Base-by-base conservation (phyloP, 1,140 invertebrate genomes). In the Brachystomella parvula region DNA sequence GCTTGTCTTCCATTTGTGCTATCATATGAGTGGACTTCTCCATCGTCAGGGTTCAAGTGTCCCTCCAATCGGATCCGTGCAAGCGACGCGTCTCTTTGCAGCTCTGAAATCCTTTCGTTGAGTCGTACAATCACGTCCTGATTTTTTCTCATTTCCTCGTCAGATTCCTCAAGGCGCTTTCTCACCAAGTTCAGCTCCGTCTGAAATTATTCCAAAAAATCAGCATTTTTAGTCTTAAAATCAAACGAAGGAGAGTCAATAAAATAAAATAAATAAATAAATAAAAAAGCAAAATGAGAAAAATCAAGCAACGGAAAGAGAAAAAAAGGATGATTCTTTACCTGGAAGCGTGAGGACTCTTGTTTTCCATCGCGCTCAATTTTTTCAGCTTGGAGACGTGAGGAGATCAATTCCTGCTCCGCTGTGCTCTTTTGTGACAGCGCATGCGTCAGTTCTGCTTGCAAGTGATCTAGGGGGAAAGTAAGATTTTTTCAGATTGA, bases 171-270 rank as follows among this genome's bases (percentile, higher is more conserved):
- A 67, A 90, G 74, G 53, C 88, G 83, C 74, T 89, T 86, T 59
- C 87, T 82, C 24, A 90, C 80, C 0, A 87, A 89, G 74, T 85
- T 85, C 17, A 90, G 84, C 78, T 90, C 89, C 12, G 86, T 84
- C 65, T 86, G 61, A 28, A 3, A n/a, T n/a, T n/a, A n/a, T n/a
- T n/a, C n/a, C n/a, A n/a, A n/a, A n/a, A n/a, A n/a, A n/a, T n/a
- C n/a, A n/a, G n/a, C n/a, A n/a, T n/a, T n/a, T n/a, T n/a, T n/a
- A 61, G 6, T 12, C 19, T 33, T 6, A 30, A 64, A 64, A 28
- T 24, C n/a, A 26, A 29, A 53, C 39, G 15, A 64, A 49, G 6
- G 2, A 29, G 47, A 19, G 47, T 17, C n/a, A 6, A 47, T 56
- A 12, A 28, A 64, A 12, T 64, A 57, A 24, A 57, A 56, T 12